phyloP scores from a whole-genome alignment of 2,888 invertebrate genomes.

The Zygothrica quintamaculata region DNA sequence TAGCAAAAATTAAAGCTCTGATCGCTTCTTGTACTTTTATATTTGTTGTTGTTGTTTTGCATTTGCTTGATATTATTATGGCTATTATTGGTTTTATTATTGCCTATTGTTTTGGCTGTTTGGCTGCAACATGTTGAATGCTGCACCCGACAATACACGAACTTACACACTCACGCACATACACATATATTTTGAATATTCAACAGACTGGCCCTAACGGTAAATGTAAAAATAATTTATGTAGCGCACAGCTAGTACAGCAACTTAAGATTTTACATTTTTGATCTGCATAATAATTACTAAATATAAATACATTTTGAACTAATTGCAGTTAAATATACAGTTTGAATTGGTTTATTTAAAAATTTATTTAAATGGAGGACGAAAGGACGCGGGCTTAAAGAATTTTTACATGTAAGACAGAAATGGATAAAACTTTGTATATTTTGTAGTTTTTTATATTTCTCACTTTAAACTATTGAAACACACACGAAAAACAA shows the following conservation, averaged over 20 bases:
- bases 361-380: slow-evolving; percentile 14
- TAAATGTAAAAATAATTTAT: slow-evolving; percentile 55
- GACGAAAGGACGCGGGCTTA: slow-evolving; percentile 45
- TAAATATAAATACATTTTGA: neutral
- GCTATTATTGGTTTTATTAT: slow-evolving; percentile 38
- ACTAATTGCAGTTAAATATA: slow-evolving; percentile 15
- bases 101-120: slow-evolving; percentile 48
- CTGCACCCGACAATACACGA: slow-evolving; percentile 40
- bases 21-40: slow-evolving; percentile 45
- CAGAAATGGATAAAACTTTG: neutral
- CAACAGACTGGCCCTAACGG: slow-evolving; percentile 48
- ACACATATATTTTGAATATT: slow-evolving; percentile 8
- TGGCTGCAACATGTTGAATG: slow-evolving; percentile 73
- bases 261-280: slow-evolving; percentile 21
- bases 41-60: slow-evolving; percentile 34
- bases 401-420: slow-evolving; percentile 2
- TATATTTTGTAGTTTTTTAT: slow-evolving; percentile 4
- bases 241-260: slow-evolving; percentile 50
- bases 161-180: slow-evolving; percentile 16
- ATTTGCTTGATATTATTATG: slow-evolving; percentile 36
- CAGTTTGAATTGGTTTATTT: slow-evolving; percentile 1
- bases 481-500: slow-evolving; percentile 7
- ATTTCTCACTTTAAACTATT: slow-evolving; percentile 31
- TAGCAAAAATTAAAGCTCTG: slow-evolving; percentile 41
- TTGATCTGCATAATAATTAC: slow-evolving; percentile 21